Base-by-base conservation (phyloP, 2,113 vertebrate genomes). In the Sebastes fasciatus region DNA sequence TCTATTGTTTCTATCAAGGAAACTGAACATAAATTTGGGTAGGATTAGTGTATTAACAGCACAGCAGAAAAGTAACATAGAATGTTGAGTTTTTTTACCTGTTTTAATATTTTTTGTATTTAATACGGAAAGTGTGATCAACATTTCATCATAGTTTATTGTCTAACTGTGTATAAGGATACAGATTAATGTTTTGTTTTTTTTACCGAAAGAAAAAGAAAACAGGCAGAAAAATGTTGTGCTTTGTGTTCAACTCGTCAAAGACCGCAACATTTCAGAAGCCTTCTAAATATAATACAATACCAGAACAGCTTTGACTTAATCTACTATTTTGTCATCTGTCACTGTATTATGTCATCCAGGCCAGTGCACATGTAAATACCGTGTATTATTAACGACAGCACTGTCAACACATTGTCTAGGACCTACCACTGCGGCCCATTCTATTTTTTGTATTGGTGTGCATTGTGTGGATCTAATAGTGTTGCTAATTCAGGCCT, bases 401-500 rank as follows among this genome's bases (percentile, higher is more conserved):
- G 34, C 19, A 12, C 58, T 51, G 46, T 58, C 71, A 61, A 71
- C 74, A 63, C 60, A 19, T 42, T 57, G 71, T 60, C 55, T 48
- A 14, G 62, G 34, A 17, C 40, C 2, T 0, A 8, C 62, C 34
- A 54, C 58, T 34, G 40, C 19, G 43, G 42, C 72, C 10, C 55
- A 34, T 23, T 34, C 13, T 60, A 16, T 58, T 34, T 57, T 45
- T 6, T 77, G 19, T 73, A n/a, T 84, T 46, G 67, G 76, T 45
- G 67, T 54, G 48, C 58, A 21, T 42, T 1, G 48, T 85, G 79
- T 83, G 62, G 54, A 60, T 84, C 54, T 77, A 86, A 85, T 83
- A 11, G 52, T 42, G 71, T 61, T 58, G 69, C 85, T 80, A 73
- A 84, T 75, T 75, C 81, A 67, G 75, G 81, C 77, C 80, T 77